Evolutionary conservation across 2,797 vertebrate genomes (phyloP).

Genomic region (Semaprochilodus insignis): DNA sequence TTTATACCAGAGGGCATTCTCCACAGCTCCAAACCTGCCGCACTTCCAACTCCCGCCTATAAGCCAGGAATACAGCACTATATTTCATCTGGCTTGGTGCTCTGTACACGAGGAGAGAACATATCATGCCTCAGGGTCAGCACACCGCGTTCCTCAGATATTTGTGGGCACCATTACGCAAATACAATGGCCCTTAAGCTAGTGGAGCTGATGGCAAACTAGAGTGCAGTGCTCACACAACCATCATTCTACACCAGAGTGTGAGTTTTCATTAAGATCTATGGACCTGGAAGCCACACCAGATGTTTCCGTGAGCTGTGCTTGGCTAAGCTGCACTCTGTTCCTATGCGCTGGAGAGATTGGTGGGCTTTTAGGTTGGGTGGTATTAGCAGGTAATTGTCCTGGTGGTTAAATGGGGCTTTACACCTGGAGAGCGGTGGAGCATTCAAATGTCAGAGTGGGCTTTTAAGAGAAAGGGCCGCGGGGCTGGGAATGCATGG

Average conservation of each 20-base stretch:
- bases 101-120: background rate
- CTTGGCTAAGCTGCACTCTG: background rate
- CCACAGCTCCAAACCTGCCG: background rate
- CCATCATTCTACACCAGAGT: background rate
- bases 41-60: background rate
- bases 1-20: background rate
- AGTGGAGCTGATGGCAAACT: background rate
- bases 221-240: background rate
- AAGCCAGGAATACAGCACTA: background rate
- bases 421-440: background rate
- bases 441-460: constrained; percentile 9
- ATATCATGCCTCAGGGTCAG: background rate
- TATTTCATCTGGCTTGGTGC: background rate
- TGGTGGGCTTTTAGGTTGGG: background rate
- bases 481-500: background rate
- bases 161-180: background rate
- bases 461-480: background rate
- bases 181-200: background rate
- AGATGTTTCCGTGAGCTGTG: background rate
- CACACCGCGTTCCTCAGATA: background rate
- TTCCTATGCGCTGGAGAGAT: background rate
- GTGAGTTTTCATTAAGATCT: constrained; percentile 11
- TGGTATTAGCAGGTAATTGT: constrained; percentile 11
- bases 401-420: background rate
- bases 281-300: background rate